Conservation (phyloP, 2,113 vertebrate genomes). For the Strix uralensis region DNA sequence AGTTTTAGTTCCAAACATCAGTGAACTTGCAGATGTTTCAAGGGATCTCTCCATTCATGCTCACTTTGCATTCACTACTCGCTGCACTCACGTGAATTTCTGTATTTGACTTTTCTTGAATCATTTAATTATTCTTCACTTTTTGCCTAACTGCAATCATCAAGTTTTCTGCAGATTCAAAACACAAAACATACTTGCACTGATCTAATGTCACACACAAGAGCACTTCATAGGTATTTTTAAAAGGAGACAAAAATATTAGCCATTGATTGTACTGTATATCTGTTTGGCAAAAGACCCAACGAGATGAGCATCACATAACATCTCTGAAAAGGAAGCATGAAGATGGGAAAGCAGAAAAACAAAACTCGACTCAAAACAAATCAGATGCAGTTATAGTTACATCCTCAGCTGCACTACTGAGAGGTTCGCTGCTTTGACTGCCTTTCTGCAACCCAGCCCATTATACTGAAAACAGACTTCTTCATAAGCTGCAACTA, state of each 20-base stretch:
- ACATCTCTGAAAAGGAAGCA: neutral
- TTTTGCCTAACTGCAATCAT: neutral
- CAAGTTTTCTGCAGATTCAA: neutral
- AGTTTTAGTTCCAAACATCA: neutral
- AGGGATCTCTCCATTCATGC: neutral
- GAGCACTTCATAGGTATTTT: neutral
- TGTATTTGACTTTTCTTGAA: neutral
- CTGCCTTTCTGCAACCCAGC: neutral
- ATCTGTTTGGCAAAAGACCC: neutral
- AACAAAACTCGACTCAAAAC: neutral
- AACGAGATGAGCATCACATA: neutral
- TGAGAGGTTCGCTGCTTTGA: neutral
- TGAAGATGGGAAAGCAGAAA: neutral
- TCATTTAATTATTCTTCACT: neutral
- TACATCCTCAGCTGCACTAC: neutral
- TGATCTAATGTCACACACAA: neutral
- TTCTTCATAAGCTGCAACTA: neutral
- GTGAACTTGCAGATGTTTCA: neutral
- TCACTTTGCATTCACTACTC: neutral
- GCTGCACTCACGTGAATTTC: accelerated
- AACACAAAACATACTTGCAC: neutral
- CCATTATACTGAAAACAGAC: neutral
- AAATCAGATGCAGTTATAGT: neutral
- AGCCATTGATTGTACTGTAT: neutral
- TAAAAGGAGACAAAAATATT: neutral